These are phyloP conservation scores for Brachionus asplanchnoidis DNA, from an alignment of 1,140 invertebrate genomes.

Conservation along the genomic window DNA sequence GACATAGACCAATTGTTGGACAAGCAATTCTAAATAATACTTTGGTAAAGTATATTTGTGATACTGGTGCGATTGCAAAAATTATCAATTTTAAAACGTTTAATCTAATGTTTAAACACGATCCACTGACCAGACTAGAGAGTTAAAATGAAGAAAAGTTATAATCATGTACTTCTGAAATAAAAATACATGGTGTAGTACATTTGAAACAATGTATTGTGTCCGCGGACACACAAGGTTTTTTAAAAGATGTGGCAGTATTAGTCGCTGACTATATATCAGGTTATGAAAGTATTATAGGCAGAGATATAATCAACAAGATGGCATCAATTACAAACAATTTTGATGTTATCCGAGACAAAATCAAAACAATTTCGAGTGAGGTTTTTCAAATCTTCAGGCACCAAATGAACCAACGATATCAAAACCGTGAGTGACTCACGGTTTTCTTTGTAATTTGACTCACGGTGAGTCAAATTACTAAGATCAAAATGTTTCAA, in stretches of 20 bases:
- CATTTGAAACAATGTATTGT: not conserved
- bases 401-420: not conserved
- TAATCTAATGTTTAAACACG: not conserved
- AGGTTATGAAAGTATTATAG: not conserved
- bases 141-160: not conserved
- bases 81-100: not conserved
- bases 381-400: not conserved
- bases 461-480: not conserved
- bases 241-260: not conserved
- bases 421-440: not conserved
- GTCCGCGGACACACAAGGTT: not conserved
- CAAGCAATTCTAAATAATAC: not conserved
- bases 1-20: not conserved
- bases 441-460: too few species aligned
- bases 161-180: not conserved
- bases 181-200: not conserved
- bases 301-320: not conserved
- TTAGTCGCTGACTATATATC: not conserved
- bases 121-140: not conserved
- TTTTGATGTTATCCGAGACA: too few species aligned
- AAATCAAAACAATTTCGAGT: not conserved
- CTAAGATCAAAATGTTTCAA: not conserved
- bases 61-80: not conserved
- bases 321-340: not conserved
- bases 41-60: not conserved